A percentile compares a stretch with the other conserved stretches of the same genome.
Conservation (phyloP, 23 tunicate genomes). For the Halocynthia aurantium region DNA sequence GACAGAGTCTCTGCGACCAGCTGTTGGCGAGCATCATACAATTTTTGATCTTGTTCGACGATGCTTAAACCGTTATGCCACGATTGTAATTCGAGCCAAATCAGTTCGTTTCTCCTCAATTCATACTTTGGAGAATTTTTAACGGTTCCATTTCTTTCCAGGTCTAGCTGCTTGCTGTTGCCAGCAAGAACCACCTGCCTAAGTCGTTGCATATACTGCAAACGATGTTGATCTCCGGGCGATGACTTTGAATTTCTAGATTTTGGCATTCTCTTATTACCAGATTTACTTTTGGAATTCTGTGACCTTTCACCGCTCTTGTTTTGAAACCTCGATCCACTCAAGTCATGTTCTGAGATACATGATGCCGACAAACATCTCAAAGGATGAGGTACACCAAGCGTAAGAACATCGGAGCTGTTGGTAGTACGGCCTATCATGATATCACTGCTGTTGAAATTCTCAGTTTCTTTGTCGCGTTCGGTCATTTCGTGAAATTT, state of each 20-base stretch:
- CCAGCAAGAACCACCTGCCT: conserved; percentile 22
- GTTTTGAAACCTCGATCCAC: not conserved
- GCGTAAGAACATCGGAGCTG: not conserved
- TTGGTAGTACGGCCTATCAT: not conserved
- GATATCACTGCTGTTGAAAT: not conserved
- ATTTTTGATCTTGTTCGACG: conserved; percentile 29
- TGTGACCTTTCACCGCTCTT: not conserved
- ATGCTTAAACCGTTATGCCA: conserved; percentile 34
- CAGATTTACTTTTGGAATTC: not conserved
- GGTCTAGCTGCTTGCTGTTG: conserved; percentile 22
- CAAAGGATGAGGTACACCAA: conserved; percentile 1
- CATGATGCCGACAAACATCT: conserved; percentile 24
- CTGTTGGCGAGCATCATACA: conserved; percentile 17
- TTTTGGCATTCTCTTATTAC: not conserved
- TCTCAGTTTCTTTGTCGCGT: conserved; percentile 3
- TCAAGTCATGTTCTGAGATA: conserved; percentile 19
- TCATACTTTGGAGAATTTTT: not conserved
- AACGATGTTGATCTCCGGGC: not conserved
- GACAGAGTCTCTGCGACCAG: conserved; percentile 14
- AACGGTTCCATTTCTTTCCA: conserved; percentile 15
- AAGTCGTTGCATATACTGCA: conserved; percentile 11
- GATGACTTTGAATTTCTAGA: conserved; percentile 8
- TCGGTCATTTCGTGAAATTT: conserved; percentile 4
- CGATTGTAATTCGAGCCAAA: conserved; percentile 48
- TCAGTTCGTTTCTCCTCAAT: conserved; percentile 21